A percentile compares a stretch with the other conserved stretches of the same genome.
Evolutionary conservation across 2,797 vertebrate genomes (phyloP).

Genomic region (Poeciliopsis gracilis): DNA sequence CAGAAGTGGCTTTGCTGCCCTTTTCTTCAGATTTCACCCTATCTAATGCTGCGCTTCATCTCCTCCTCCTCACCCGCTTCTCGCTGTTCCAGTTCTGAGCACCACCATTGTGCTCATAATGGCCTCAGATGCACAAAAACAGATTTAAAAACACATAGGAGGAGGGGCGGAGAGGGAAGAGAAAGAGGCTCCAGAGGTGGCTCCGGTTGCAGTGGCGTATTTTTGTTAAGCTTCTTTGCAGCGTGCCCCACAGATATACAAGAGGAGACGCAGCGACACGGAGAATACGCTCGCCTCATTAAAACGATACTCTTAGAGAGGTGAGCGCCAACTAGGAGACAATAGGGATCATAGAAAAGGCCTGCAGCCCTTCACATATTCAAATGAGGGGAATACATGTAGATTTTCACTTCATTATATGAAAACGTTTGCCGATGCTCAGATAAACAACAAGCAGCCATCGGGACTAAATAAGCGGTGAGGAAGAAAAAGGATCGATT

Average conservation of each 20-base stretch:
- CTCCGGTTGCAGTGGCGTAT: constrained; percentile 9
- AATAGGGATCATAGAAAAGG: constrained; percentile 56
- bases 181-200: constrained; percentile 27
- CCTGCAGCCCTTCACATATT: constrained; percentile 54
- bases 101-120: constrained; percentile 28
- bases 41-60: constrained; percentile 21
- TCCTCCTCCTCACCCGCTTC: constrained; percentile 28
- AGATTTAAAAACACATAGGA: constrained; percentile 46
- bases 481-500: constrained; percentile 19
- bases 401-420: constrained; percentile 63
- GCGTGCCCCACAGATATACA: constrained; percentile 48
- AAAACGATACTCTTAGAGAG: constrained; percentile 45
- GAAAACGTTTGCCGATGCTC: constrained; percentile 40
- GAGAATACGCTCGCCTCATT: constrained; percentile 63
- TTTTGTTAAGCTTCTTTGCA: constrained; percentile 52
- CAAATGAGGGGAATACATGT: constrained; percentile 52
- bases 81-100: constrained; percentile 27
- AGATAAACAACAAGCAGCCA: constrained; percentile 20
- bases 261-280: constrained; percentile 34
- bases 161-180: constrained; percentile 2
- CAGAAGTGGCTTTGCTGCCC: constrained; percentile 21
- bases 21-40: constrained; percentile 18
- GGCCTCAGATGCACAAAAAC: constrained; percentile 52
- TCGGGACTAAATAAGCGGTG: constrained; percentile 33
- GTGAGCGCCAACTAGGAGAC: constrained; percentile 55